These are phyloP conservation scores for Catamblyrhynchus diadema DNA, from an alignment of 2,797 vertebrate species.

Conservation along the genomic window DNA sequence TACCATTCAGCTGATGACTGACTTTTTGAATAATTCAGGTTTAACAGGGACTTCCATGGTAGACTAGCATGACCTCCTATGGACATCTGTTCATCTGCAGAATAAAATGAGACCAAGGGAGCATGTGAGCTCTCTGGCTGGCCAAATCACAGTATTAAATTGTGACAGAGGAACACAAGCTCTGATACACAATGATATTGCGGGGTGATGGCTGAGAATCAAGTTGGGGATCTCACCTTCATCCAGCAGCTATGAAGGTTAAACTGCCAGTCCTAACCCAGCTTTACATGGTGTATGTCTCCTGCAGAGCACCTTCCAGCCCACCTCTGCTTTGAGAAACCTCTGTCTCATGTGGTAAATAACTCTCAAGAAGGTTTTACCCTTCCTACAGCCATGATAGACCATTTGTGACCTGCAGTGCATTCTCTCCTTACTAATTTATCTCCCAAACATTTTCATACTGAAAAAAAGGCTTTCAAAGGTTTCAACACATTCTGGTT, in stretches of 20 bases:
- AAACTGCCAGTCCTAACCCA: not conserved
- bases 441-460: not conserved
- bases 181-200: not conserved
- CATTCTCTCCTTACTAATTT: not conserved
- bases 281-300: fast-evolving
- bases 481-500: not conserved
- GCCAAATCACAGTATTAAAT: not conserved
- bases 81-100: not conserved
- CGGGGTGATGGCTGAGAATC: not conserved
- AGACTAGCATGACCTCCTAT: not conserved
- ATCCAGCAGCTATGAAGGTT: not conserved
- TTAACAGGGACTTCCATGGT: not conserved
- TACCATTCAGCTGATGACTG: not conserved
- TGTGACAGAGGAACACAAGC: not conserved
- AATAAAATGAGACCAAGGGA: not conserved
- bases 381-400: not conserved
- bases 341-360: not conserved
- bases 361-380: not conserved
- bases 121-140: not conserved
- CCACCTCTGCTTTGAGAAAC: not conserved
- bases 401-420: not conserved
- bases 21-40: slow-evolving; percentile 15
- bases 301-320: not conserved
- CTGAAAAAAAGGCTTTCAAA: not conserved
- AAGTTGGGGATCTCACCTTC: not conserved